Evolutionary conservation across 2,888 invertebrate species (phyloP).

Genomic region (Thalpophila matura): DNA sequence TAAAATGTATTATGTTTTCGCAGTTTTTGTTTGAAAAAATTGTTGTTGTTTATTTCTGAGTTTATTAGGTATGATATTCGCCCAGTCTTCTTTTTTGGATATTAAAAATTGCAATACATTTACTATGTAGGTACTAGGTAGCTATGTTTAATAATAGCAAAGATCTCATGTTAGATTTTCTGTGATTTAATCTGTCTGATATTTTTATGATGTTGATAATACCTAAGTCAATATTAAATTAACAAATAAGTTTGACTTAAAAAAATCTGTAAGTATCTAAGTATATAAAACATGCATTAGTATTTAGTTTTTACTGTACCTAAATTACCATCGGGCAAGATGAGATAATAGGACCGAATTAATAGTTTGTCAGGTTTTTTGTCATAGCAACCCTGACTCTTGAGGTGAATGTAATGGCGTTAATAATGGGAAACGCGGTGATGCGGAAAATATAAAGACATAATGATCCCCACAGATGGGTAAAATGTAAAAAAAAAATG

Average conservation of each 20-base stretch:
- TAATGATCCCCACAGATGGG: conserved; percentile 54
- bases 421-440: conserved; percentile 64
- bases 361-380: conserved; percentile 32
- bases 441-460: conserved; percentile 62
- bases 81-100: too few relatives aligned
- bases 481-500: conserved; percentile 51
- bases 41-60: too few relatives aligned
- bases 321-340: conserved; percentile 2
- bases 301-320: not conserved
- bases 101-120: too few relatives aligned
- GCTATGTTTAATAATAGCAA: too few relatives aligned
- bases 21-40: too few relatives aligned
- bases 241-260: not conserved
- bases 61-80: too few relatives aligned
- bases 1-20: too few relatives aligned
- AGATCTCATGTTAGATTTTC: too few relatives aligned
- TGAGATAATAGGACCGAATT: conserved; percentile 21
- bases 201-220: too few relatives aligned
- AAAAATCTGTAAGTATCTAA: too few relatives aligned
- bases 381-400: conserved; percentile 43
- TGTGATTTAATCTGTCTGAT: too few relatives aligned
- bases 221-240: not conserved
- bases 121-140: too few relatives aligned
- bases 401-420: conserved; percentile 42
- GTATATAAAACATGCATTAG: not conserved